phyloP scores from a whole-genome alignment of 2,888 invertebrate genomes.

The Brachylomia viminalis region DNA sequence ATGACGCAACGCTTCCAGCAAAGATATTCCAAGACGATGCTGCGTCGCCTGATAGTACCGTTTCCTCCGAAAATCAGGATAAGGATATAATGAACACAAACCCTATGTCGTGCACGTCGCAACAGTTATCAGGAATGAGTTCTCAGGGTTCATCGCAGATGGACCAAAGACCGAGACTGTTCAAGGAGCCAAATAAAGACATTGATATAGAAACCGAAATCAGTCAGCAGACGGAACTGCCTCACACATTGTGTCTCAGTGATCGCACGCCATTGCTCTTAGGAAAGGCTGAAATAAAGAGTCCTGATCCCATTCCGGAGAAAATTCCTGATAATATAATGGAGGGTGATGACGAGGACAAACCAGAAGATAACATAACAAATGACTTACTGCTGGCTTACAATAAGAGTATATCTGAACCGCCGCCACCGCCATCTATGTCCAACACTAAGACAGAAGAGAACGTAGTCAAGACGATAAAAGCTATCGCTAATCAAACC shows the following conservation, averaged over 20 bases:
- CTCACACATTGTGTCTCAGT: conserved; percentile 82
- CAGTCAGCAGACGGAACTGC: conserved; percentile 88
- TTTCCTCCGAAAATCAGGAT: conserved; percentile 76
- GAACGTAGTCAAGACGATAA: conserved; percentile 88
- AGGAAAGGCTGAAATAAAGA: conserved; percentile 88
- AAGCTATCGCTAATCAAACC: conserved; percentile 90
- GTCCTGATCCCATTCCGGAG: conserved; percentile 88
- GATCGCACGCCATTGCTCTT: conserved; percentile 85
- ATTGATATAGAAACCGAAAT: conserved; percentile 89
- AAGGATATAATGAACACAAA: conserved; percentile 73
- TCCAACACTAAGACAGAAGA: conserved; percentile 78
- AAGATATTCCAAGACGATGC: conserved; percentile 93
- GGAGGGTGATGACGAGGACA: conserved; percentile 88
- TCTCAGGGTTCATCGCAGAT: conserved; percentile 72
- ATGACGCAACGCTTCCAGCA: conserved; percentile 91
- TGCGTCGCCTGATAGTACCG: conserved; percentile 90
- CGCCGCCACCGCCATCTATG: conserved; percentile 69
- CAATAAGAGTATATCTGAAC: conserved; percentile 78
- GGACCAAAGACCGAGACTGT: conserved; percentile 74
- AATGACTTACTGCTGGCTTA: conserved; percentile 81
- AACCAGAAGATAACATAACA: conserved; percentile 83
- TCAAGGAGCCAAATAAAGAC: conserved; percentile 81
- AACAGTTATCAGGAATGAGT: conserved; percentile 72
- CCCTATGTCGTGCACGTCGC: conserved; percentile 68
- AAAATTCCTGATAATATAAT: conserved; percentile 89